Evolutionary conservation across 53 echinoderm and acorn worm genomes (phyloP).

Genomic region (Holothuria scabra): DNA sequence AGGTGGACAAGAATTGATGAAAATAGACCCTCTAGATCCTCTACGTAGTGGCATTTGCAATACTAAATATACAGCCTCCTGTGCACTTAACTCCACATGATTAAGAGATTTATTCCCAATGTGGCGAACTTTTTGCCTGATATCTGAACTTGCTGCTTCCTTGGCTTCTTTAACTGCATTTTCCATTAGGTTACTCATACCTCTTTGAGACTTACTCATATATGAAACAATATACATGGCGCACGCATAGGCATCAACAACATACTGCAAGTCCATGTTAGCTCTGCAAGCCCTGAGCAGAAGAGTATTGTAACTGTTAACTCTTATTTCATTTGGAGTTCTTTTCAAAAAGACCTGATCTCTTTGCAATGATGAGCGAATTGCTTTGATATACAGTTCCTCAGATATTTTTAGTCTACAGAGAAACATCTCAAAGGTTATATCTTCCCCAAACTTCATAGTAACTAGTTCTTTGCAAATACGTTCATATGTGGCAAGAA

Average conservation of each 20-base stretch:
- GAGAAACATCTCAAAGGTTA: slow-evolving; percentile 14
- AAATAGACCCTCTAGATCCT: slow-evolving; percentile 4
- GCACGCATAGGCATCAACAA: slow-evolving; percentile 24
- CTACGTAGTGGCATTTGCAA: slow-evolving; percentile 15
- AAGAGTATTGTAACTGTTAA: slow-evolving; percentile 22
- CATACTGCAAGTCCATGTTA: slow-evolving; percentile 26
- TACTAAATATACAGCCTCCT: slow-evolving; percentile 18
- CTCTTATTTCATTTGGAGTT: slow-evolving; percentile 11
- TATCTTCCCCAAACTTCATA: slow-evolving; percentile 20
- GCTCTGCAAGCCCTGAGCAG: background rate
- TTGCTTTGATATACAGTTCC: slow-evolving; percentile 20
- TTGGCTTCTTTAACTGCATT: slow-evolving; percentile 28
- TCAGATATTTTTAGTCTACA: background rate
- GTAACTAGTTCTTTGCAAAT: background rate
- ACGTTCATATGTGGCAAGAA: background rate
- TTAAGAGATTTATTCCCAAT: slow-evolving; percentile 35
- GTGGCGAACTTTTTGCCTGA: background rate
- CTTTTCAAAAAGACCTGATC: slow-evolving; percentile 13
- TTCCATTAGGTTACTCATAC: slow-evolving; percentile 31
- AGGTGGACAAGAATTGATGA: slow-evolving; percentile 21
- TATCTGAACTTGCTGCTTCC: background rate
- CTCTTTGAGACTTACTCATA: slow-evolving; percentile 47
- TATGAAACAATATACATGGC: no score
- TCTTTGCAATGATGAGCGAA: background rate
- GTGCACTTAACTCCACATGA: slow-evolving; percentile 24